Percentiles rank a stretch among this genome's conserved stretches.
Evolutionary conservation across 2,797 vertebrate species (phyloP).

Genomic region (Sebastes iracundus): DNA sequence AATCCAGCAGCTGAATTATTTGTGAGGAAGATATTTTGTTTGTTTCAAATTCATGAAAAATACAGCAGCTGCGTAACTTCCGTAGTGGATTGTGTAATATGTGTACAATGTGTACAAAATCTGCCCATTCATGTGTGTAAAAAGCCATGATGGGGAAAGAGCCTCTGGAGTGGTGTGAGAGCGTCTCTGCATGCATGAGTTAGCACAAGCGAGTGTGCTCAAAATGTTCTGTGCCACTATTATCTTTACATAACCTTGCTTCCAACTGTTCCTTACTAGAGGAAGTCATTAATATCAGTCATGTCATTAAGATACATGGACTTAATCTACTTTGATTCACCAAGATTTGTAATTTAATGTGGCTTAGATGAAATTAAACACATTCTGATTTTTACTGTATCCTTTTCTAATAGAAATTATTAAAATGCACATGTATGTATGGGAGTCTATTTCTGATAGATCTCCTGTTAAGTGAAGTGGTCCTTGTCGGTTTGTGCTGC

Average conservation of each 20-base stretch:
- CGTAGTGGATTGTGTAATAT: constrained; percentile 22
- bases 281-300: too few species aligned
- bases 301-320: not conserved
- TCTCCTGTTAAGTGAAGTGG: fast-evolving
- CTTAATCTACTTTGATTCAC: not conserved
- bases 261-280: too few species aligned
- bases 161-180: constrained; percentile 9
- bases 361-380: not conserved
- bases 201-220: not conserved
- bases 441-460: too few species aligned
- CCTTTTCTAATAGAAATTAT: not conserved
- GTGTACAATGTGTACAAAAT: constrained; percentile 7
- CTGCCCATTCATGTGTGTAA: constrained; percentile 31
- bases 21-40: not conserved
- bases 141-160: constrained; percentile 15
- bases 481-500: too few species aligned
- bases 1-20: constrained; percentile 18
- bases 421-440: too few species aligned
- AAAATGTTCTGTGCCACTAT: constrained; percentile 13
- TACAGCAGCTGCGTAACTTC: not conserved
- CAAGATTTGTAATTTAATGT: not conserved
- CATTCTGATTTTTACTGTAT: not conserved
- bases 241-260: constrained; percentile 44
- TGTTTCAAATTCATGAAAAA: constrained; percentile 24
- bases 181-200: constrained; percentile 37